Evolutionary conservation across 2,113 vertebrate genomes (phyloP), one percentile per base, ranked within the genome.

Genomic region (Hucho hucho): DNA sequence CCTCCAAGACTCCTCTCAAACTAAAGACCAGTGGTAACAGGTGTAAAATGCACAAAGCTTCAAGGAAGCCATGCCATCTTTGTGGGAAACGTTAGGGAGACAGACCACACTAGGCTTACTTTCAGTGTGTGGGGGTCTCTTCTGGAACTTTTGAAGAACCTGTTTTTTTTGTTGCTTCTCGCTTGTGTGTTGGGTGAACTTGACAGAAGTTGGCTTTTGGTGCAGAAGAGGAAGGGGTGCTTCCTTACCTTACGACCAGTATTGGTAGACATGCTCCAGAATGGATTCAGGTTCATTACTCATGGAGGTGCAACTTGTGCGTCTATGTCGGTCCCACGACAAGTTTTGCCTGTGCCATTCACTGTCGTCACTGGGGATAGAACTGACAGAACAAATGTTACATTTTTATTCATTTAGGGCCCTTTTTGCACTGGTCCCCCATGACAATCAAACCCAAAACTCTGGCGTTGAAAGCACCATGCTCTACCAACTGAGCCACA

Each of bases 241-340:
- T 4, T 11, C 32, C 70, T 84, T 90, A 99, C 98, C 95, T 98
- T 98, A 74, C 95, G 96, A 78, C 91, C 93, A 77, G 95, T 93
- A 87, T 94, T 93, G 83, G 95, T 90, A 92, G 97, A 98, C 97
- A 98, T 98, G 91, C 94, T 98, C 98, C 98, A 97, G 91, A 99
- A 97, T 87, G 97, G 92, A 93, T 98, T 98, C 92, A 98, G 88
- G 94, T 97, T 98, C 97, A 99, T 98, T 93, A 32, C 32, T 32
- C 32, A 32, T 32, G 32, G 32, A 32, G 32, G 32, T 6, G 32
- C 32, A 18, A 75, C 76, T 88, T 74, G 79, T 80, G 73, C 87
- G 16, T 78, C 72, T 84, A 82, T 78, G 88, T 86, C 89, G 80
- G 80, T 81, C 90, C 92, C 67, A 88, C 77, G 67, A 79, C 56